Evolutionary conservation across 1,140 invertebrate species (phyloP).

Genomic region (Tenebrio molitor): DNA sequence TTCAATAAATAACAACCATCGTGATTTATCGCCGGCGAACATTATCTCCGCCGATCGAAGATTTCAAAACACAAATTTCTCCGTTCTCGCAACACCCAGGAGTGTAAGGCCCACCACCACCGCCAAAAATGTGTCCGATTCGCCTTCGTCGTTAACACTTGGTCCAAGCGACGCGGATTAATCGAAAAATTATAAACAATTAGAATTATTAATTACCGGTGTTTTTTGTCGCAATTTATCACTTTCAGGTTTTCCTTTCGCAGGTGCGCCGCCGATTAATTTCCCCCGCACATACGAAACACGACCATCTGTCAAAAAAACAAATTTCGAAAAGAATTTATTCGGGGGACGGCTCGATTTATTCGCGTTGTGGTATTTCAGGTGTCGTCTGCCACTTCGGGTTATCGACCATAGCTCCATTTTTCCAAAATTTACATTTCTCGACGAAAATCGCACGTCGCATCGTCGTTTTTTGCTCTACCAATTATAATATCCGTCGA

Average conservation of each 20-base stretch:
- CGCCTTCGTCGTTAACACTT: no score
- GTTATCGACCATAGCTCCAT: not conserved
- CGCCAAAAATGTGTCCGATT: no score
- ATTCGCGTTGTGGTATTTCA: not conserved
- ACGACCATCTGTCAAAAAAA: slow-evolving; percentile 33
- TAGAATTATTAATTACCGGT: no score
- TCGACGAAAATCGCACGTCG: no score
- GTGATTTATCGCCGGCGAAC: no score
- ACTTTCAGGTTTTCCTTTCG: not conserved
- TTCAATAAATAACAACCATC: no score
- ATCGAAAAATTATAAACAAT: no score
- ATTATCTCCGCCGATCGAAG: no score
- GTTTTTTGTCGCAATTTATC: not conserved
- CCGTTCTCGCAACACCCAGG: no score
- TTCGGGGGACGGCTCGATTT: not conserved
- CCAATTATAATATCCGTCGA: not conserved
- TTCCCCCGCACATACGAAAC: not conserved
- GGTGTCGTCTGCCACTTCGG: not conserved
- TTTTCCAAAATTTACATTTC: not conserved
- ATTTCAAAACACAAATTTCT: no score
- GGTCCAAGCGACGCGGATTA: no score
- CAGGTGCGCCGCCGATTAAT: slow-evolving; percentile 6
- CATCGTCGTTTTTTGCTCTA: not conserved
- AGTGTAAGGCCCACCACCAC: no score
- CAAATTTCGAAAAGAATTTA: not conserved